Evolutionary conservation across 2,888 invertebrate genomes (phyloP), one percentile per base, ranked within the genome.

Genomic region (Vannuccia rotundouncinata): DNA sequence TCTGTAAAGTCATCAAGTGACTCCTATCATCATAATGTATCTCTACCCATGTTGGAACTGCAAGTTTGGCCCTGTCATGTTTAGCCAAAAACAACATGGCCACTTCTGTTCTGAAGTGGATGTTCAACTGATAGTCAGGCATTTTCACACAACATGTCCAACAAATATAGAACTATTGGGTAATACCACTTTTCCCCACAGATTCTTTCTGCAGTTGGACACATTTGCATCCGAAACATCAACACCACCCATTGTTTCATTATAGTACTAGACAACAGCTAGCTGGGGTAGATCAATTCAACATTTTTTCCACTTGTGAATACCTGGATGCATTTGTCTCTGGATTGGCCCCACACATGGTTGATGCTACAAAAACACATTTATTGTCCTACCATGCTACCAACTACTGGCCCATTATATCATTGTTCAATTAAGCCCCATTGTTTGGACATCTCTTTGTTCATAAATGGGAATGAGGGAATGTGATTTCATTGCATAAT

Each of bases 331-430:
- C 27, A 75, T 75, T 73, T n/a, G 22, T 10, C 5, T 10, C 73
- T 27, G 73, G 73, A 2, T 73, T 27, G 2, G 73, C 73, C n/a
- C 73, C 73, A 73, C 27, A 73, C 2, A 73, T 5, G 22, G 73
- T 73, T n/a, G 73, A 73, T 5, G 73, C 73, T 25, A 73, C 27
- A n/a, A 73, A 5, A n/a, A 73, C 73, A 73, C 10, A 73, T 73
- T 73, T 73, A 22, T 73, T 73, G 73, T 73, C 73, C 73, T 73
- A 5, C 73, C 73, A 73, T 10, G 22, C 73, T 25, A 73, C 73
- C 22, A 73, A 27, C 22, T 73, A n/a, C 22, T 73, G 22, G 22
- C 22, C n/a, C 22, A 73, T 27, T 73, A n/a, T 73, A 73, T 22
- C 73, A 5, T 73, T 73, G 22, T n/a, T 73, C 10, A 73, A 73